A percentile compares a stretch with the other conserved stretches of the same genome.
Conservation (phyloP, 1,140 invertebrate genomes). For the Triops longicaudatus region DNA sequence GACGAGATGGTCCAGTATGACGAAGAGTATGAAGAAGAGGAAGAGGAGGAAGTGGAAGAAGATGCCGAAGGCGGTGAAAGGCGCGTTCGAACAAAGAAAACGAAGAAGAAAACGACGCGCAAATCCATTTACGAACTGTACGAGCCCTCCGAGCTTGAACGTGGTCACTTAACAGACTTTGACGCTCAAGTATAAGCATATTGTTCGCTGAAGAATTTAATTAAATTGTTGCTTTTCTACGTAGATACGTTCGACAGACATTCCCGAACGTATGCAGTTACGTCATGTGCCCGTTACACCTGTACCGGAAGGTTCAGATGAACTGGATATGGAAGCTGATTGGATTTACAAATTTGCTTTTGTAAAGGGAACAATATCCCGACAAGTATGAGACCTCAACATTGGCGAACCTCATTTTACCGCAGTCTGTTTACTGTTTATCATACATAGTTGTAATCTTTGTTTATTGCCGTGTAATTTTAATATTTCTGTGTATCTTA, state of each 20-base stretch:
- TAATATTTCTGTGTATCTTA: too few species aligned
- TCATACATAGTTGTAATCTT: too few species aligned
- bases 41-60: conserved; percentile 57
- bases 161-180: conserved; percentile 87
- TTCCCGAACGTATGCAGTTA: conserved; percentile 86
- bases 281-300: conserved; percentile 70
- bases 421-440: too few species aligned
- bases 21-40: conserved; percentile 77
- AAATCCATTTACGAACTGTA: conserved; percentile 94
- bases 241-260: conserved; percentile 72
- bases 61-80: conserved; percentile 53
- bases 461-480: too few species aligned
- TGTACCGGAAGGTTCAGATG: conserved; percentile 70
- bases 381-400: conserved; percentile 49
- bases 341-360: conserved; percentile 98
- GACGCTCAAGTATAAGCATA: conserved; percentile 66
- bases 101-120: conserved; percentile 65
- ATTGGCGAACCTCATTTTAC: too few species aligned
- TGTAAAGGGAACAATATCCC: conserved; percentile 66
- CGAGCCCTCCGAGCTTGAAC: conserved; percentile 93
- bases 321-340: conserved; percentile 87
- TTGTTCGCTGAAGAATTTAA: not conserved
- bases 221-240: conserved; percentile 25
- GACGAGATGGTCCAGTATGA: conserved; percentile 88
- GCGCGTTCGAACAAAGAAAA: conserved; percentile 37